Conservation (phyloP, 2,888 invertebrate species). For the Euproctis similis region DNA sequence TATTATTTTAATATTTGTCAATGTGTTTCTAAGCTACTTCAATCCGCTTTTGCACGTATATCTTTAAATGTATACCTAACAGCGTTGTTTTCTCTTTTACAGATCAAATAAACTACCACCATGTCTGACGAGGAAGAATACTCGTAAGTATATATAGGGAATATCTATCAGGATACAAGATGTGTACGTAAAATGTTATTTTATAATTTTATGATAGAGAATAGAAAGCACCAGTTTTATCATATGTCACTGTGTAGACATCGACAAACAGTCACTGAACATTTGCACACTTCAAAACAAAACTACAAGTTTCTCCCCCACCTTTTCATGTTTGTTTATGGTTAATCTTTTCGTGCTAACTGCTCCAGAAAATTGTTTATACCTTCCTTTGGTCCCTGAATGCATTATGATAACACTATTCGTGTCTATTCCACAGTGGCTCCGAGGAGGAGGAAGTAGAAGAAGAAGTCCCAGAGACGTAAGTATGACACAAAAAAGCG, state of each 20-base stretch:
- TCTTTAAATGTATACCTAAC: background rate
- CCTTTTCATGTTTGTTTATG: too few relatives aligned
- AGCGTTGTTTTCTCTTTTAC: constrained; percentile 32
- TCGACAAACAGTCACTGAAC: too few relatives aligned
- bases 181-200: constrained; percentile 11
- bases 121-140: constrained; percentile 98
- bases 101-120: constrained; percentile 77
- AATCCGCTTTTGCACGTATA: too few relatives aligned
- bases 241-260: too few relatives aligned
- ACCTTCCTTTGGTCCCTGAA: constrained; percentile 9
- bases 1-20: too few relatives aligned
- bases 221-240: constrained; percentile 6
- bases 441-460: constrained; percentile 85
- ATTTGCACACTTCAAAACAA: too few relatives aligned
- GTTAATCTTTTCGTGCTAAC: constrained; percentile 18
- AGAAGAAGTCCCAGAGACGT: constrained; percentile 86
- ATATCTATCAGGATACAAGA: constrained; percentile 10
- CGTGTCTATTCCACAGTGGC: constrained; percentile 62
- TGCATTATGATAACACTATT: constrained; percentile 22
- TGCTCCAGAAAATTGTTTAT: constrained; percentile 10
- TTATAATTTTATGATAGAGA: constrained; percentile 9
- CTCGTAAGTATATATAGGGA: constrained; percentile 84
- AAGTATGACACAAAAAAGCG: constrained; percentile 61
- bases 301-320: too few relatives aligned
- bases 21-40: too few relatives aligned